Evolutionary conservation across 2,888 invertebrate genomes (phyloP).

Genomic region (Arenicola marina): DNA sequence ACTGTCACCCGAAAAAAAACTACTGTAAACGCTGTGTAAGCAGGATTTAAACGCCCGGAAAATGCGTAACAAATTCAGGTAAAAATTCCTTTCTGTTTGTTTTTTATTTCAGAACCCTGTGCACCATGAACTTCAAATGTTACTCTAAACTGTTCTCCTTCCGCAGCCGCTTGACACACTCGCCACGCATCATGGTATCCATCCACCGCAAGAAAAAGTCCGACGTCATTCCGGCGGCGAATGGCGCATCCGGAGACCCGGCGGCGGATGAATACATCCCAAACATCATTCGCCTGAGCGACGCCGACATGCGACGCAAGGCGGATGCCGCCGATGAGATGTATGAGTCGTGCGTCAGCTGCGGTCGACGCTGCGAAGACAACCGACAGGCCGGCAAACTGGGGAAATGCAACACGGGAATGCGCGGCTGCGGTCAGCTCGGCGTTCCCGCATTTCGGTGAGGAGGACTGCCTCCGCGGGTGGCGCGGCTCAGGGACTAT

Average conservation of each 20-base stretch:
- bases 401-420: constrained; percentile 6
- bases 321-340: constrained; percentile 6
- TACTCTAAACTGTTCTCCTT: too few species aligned
- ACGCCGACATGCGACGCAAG: not conserved
- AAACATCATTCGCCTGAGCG: not conserved
- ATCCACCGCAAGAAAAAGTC: constrained; percentile 1
- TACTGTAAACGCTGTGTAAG: too few species aligned
- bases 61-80: too few species aligned
- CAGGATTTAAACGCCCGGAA: too few species aligned
- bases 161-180: too few species aligned
- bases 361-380: constrained; percentile 6
- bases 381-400: constrained; percentile 7
- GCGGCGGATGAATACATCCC: not conserved
- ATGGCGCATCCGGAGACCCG: too few species aligned
- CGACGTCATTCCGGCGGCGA: not conserved
- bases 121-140: too few species aligned
- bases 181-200: constrained; percentile 8
- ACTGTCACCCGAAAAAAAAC: too few species aligned
- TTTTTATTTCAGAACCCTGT: too few species aligned
- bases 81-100: too few species aligned
- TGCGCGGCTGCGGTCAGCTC: constrained; percentile 3
- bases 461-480: constrained; percentile 6
- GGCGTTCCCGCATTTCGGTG: constrained; percentile 5
- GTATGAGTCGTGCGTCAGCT: constrained; percentile 10
- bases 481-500: constrained; percentile 5